phyloP scores from a whole-genome alignment of 2,888 invertebrate species.

The Megastigmus dorsalis region DNA sequence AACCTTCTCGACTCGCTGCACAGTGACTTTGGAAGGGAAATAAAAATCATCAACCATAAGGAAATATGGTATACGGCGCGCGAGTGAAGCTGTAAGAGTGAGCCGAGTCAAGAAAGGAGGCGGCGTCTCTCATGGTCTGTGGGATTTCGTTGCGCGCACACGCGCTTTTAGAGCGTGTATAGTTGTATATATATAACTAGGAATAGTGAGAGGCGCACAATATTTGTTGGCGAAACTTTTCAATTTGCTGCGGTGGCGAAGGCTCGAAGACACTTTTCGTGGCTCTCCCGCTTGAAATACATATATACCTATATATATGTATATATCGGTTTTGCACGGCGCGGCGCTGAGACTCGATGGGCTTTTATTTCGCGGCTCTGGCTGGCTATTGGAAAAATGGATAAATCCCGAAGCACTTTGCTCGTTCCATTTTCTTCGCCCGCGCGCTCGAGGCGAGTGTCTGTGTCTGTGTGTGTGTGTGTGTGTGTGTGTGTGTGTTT shows the following conservation, averaged over 20 bases:
- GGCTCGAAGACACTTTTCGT: neutral
- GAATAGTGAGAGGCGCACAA: neutral
- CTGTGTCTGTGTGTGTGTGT: too few relatives aligned
- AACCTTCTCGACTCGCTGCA: too few relatives aligned
- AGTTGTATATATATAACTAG: too few relatives aligned
- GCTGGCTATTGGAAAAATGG: conserved; percentile 10
- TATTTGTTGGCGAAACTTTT: conserved; percentile 24
- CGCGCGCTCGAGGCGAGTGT: neutral
- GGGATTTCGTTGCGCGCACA: neutral
- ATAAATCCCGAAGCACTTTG: conserved; percentile 6
- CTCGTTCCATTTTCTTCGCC: neutral
- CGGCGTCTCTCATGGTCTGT: neutral
- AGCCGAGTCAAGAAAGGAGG: conserved; percentile 1
- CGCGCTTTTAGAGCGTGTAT: neutral
- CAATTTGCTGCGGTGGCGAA: neutral
- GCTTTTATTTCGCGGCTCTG: conserved; percentile 19
- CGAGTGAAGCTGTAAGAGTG: too few relatives aligned
- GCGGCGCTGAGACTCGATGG: neutral
- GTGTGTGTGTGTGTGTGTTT: too few relatives aligned
- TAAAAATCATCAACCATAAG: too few relatives aligned
- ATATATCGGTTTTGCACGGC: neutral
- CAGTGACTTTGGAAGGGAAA: too few relatives aligned
- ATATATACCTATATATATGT: too few relatives aligned
- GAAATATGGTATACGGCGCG: too few relatives aligned
- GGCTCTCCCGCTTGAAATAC: neutral